phyloP scores from a whole-genome alignment of 2,888 invertebrate genomes.

The Chloromyia formosa region DNA sequence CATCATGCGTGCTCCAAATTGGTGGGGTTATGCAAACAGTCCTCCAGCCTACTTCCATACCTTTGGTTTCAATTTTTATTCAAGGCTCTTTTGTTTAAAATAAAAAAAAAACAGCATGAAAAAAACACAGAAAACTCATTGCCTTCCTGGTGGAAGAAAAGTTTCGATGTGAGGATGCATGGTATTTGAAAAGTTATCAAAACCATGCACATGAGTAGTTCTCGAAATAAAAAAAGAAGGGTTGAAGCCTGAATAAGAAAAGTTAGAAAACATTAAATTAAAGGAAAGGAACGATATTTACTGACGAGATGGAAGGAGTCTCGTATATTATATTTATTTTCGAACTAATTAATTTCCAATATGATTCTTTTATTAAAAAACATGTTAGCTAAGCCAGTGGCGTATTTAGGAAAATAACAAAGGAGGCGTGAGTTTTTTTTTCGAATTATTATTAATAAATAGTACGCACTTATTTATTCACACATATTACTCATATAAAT shows the following conservation, averaged over 20 bases:
- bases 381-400: too few relatives aligned
- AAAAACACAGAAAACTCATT: background rate
- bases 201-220: background rate
- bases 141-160: constrained; percentile 17
- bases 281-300: background rate
- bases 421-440: too few relatives aligned
- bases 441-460: too few relatives aligned
- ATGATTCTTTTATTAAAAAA: too few relatives aligned
- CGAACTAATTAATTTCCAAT: constrained; percentile 20
- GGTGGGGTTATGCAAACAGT: background rate
- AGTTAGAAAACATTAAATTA: background rate
- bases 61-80: constrained; percentile 12
- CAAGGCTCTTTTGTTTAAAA: constrained; percentile 19
- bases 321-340: background rate
- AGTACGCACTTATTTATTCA: too few relatives aligned
- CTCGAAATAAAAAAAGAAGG: constrained; percentile 9
- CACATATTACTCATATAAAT: too few relatives aligned
- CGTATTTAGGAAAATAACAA: too few relatives aligned
- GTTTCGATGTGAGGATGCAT: constrained; percentile 22
- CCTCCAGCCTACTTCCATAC: background rate
- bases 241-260: constrained; percentile 7
- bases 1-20: background rate
- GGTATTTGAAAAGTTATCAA: constrained; percentile 24
- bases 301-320: background rate
- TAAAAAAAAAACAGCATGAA: background rate